Evolutionary conservation across 2,797 vertebrate species (phyloP), one percentile per base, ranked within the genome.

Genomic region (Acropternis orthonyx): DNA sequence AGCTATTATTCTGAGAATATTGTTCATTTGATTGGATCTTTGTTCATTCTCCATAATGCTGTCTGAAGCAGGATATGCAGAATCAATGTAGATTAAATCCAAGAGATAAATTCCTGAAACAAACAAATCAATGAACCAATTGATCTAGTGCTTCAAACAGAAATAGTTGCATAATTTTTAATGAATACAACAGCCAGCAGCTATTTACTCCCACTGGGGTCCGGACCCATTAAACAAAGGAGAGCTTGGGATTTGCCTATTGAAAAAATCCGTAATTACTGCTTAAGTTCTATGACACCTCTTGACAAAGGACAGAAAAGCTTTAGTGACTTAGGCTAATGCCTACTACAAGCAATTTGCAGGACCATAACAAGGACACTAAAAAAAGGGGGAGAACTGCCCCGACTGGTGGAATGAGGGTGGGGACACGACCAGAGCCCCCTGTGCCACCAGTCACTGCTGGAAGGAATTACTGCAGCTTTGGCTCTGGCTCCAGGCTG

Each of bases 41-140:
- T 99, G 99, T 96, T 99, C 99, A 0, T 99, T 99, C 97, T 99
- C 99, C 93, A 99, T 99, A 97, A 99, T 99, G 96, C 99, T 99
- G 96, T 99, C 99, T 27, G 99, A 99, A 26, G 99, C 99, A 4
- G 99, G 99, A 93, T 99, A 99, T n/a, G 99, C 99, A 7, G 99
- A 99, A 97, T 99, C 99, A 16, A 99, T 99, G 98, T 99, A 99
- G 97, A 99, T 99, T 98, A 99, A 98, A 97, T 99, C 99, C 97
- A 99, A 96, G 94, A 99, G 98, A 98, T 99, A 99, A 97, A 99
- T 99, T 56, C 99, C 99, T 99, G 96, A 76, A 97, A 97, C 85
- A 74, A 95, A 97, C 12, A 96, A 94, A 65, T 39, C 34, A 74
- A 78, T 36, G 32, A 85, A 81, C 9, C 65, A 89, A 48, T 12